phyloP scores from a whole-genome alignment of 2,797 vertebrate species.

The Pagetopsis macropterus region DNA sequence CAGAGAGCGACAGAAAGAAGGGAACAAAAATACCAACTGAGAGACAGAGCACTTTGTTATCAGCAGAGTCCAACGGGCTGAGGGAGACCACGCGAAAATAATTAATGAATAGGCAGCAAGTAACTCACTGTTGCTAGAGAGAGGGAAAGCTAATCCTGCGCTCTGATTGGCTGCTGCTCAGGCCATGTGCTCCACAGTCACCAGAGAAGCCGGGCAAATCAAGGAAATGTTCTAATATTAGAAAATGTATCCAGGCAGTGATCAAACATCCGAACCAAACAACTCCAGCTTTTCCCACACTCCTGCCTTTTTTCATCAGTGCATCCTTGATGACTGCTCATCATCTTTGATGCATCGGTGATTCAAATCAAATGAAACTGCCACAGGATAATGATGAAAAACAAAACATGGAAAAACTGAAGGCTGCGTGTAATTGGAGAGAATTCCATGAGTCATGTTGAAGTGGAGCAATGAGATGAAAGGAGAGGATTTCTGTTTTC shows the following conservation, averaged over 20 bases:
- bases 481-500: slow-evolving; percentile 44
- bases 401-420: slow-evolving; percentile 41
- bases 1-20: slow-evolving; percentile 50
- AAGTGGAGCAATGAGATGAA: slow-evolving; percentile 48
- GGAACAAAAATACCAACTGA: slow-evolving; percentile 42
- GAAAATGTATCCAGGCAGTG: slow-evolving; percentile 88
- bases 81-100: slow-evolving; percentile 81
- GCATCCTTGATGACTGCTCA: slow-evolving; percentile 3
- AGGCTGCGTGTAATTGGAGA: slow-evolving; percentile 52
- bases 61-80: slow-evolving; percentile 73
- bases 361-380: slow-evolving; percentile 14
- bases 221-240: slow-evolving; percentile 89
- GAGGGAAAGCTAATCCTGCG: slow-evolving; percentile 79
- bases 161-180: slow-evolving; percentile 78
- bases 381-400: slow-evolving; percentile 32
- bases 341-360: slow-evolving; percentile 8
- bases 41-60: slow-evolving; percentile 72
- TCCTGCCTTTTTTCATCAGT: slow-evolving; percentile 27
- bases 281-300: slow-evolving; percentile 53
- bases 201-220: slow-evolving; percentile 85
- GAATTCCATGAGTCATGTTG: slow-evolving; percentile 56
- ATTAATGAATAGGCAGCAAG: slow-evolving; percentile 84
- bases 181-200: slow-evolving; percentile 85
- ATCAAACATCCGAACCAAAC: slow-evolving; percentile 78
- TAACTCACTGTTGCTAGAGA: slow-evolving; percentile 88